Evolutionary conservation across 2,888 invertebrate genomes (phyloP), one percentile per base, ranked within the genome.

Genomic region (Eustalomyia histrio): DNA sequence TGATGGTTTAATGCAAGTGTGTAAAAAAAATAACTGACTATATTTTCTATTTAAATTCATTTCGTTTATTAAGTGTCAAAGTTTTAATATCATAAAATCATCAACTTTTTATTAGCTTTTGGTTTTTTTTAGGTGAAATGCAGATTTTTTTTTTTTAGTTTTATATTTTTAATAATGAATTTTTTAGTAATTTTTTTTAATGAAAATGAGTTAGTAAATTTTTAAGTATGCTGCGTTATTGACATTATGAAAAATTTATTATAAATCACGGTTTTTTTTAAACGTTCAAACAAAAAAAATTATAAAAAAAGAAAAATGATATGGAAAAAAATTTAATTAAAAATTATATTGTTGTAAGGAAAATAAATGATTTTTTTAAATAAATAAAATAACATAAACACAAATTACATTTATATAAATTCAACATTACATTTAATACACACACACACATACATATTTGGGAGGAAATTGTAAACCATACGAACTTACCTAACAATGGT

Each of bases 401-500:
- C 78, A 61, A 43, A 65, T 65, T 64, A 58, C 55, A 74, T 24
- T 24, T 5, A 33, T 43, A 39, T 67, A 57, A 29, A 9, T 43
- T 39, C 35, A 35, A 33, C 17, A 35, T 6, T 35, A 55, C 55
- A 67, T 43, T 53, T 57, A 83, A 81, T 55, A 82, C 83, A 80
- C 80, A 85, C 65, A 60, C 64, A 84, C 47, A 80, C 65, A 60
- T 63, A 84, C 47, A 80, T 80, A 52, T 65, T 68, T 68, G 29
- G 35, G 79, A 72, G 2, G 18, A 33, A 29, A 63, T 67, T 84
- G 84, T 84, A 75, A 72, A 75, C 52, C 17, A 35, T 84, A 84
- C 84, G 61, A 83, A 86, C 86, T 92, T 91, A 94, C 96, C 95
- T 92, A 96, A 93, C 87, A 96, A 93, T 85, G 96, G 96, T 88